Percentiles rank a stretch among this genome's conserved stretches.
Conservation (phyloP, 2,797 vertebrate genomes). For the Hoplostethus mediterraneus region DNA sequence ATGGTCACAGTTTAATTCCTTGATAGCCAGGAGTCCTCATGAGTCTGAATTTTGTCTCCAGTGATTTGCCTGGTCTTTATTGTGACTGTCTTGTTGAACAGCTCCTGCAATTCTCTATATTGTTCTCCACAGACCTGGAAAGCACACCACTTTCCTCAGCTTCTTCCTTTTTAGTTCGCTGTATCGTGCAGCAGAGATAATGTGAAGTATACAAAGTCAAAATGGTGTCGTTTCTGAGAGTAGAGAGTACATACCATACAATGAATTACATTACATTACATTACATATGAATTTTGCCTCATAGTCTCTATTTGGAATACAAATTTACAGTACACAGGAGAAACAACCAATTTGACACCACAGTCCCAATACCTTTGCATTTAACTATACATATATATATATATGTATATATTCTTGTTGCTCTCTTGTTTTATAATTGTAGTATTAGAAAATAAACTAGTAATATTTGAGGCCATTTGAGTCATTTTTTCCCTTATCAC, state of each 20-base stretch:
- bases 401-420: constrained; percentile 14
- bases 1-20: background rate
- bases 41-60: background rate
- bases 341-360: too few species aligned
- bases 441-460: constrained; percentile 54
- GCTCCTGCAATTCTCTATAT: constrained; percentile 16
- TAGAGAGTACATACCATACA: constrained; percentile 48
- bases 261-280: too few species aligned
- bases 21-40: background rate
- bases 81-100: constrained; percentile 4
- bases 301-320: too few species aligned
- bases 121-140: constrained; percentile 11
- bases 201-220: constrained; percentile 54
- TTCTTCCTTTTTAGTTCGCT: constrained; percentile 43
- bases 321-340: background rate
- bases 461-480: constrained; percentile 58
- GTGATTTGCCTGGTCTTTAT: background rate
- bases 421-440: constrained; percentile 53
- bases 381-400: background rate
- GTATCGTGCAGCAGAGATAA: constrained; percentile 22
- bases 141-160: constrained; percentile 30
- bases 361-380: too few species aligned
- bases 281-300: too few species aligned
- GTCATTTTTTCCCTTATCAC: constrained; percentile 64
- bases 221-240: constrained; percentile 51